Evolutionary conservation across 2,113 vertebrate genomes (phyloP).

Genomic region (Mobula birostris): DNA sequence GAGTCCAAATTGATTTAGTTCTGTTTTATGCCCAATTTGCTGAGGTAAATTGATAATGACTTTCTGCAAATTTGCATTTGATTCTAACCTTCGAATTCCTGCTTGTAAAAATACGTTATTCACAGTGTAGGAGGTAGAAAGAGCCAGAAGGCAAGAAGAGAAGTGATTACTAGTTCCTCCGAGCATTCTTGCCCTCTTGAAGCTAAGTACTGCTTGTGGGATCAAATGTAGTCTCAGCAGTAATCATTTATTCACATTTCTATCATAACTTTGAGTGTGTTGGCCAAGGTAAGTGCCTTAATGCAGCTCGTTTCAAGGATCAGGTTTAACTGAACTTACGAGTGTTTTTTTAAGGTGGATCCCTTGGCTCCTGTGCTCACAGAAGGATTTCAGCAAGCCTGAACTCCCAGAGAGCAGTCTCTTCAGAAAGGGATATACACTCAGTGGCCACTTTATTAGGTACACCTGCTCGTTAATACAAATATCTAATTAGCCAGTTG

Average conservation of each 20-base stretch:
- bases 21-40: neutral
- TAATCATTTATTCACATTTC: neutral
- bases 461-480: no score
- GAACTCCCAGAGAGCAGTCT: neutral
- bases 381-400: neutral
- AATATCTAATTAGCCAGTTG: no score
- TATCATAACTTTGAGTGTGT: neutral
- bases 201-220: neutral
- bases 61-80: neutral
- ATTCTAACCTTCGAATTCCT: neutral
- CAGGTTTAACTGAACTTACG: neutral
- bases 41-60: neutral
- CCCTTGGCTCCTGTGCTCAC: neutral
- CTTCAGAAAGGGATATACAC: neutral
- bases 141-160: neutral
- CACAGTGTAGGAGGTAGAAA: neutral
- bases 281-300: neutral
- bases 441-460: no score
- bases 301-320: neutral
- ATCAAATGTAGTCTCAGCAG: neutral
- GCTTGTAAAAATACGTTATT: neutral
- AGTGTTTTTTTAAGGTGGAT: neutral
- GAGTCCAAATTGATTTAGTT: neutral
- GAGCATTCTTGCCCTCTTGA: neutral
- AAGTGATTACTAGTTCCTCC: neutral